A percentile compares a stretch with the other conserved stretches of the same genome.
These are phyloP conservation scores for Drosophila insularis DNA, from an alignment of 1,140 invertebrate genomes.

Conservation along the genomic window DNA sequence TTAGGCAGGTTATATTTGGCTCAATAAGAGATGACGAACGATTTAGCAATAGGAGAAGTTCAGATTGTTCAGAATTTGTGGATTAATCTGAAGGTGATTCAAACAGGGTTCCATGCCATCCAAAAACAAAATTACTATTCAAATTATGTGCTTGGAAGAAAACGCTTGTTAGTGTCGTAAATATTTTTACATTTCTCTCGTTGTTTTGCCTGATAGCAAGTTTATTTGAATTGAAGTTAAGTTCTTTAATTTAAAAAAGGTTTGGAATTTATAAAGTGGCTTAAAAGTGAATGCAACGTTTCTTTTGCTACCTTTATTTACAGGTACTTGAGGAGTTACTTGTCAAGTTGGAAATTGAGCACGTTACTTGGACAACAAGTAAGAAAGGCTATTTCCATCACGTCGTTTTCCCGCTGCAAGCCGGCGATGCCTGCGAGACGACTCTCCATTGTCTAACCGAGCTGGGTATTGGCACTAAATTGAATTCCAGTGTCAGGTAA, in stretches of 20 bases:
- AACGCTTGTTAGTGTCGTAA: not conserved
- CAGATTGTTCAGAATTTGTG: too few relatives aligned
- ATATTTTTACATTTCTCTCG: not conserved
- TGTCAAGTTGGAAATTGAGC: conserved; percentile 87
- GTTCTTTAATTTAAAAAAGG: not conserved
- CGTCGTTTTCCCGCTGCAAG: conserved; percentile 87
- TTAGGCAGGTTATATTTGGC: too few relatives aligned
- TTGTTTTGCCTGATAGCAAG: not conserved
- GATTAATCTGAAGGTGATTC: too few relatives aligned
- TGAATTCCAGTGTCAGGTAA: conserved; percentile 89
- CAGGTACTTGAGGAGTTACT: conserved; percentile 87
- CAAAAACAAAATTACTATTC: not conserved
- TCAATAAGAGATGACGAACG: too few relatives aligned
- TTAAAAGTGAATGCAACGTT: conserved; percentile 29
- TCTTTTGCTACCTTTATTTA: conserved; percentile 13
- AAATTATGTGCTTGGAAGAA: not conserved
- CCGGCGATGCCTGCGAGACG: conserved; percentile 88
- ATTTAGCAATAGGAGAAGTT: too few relatives aligned
- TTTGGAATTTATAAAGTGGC: conserved; percentile 40
- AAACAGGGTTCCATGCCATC: not conserved
- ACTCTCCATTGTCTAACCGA: conserved; percentile 88
- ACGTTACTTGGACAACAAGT: conserved; percentile 87
- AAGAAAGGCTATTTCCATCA: conserved; percentile 87
- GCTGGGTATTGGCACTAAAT: conserved; percentile 87
- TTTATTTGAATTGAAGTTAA: not conserved